Evolutionary conservation across 37 sponge, comb jelly and placozoan genomes (phyloP).

Genomic region (Spongia lamella): DNA sequence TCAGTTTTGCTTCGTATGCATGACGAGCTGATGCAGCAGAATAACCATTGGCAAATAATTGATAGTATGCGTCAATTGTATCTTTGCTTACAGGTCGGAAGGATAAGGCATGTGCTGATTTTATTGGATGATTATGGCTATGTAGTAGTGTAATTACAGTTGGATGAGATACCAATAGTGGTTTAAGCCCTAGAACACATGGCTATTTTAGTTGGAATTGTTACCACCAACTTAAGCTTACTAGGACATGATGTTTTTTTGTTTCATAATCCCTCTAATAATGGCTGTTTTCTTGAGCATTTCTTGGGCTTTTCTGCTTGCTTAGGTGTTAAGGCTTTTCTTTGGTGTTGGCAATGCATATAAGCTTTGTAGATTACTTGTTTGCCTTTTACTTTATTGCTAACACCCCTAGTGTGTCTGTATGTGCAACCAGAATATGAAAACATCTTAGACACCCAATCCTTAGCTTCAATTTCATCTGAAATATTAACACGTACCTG

Average conservation of each 20-base stretch:
- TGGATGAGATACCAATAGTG: too few species aligned
- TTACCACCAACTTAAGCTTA: too few species aligned
- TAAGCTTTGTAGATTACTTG: slow-evolving; percentile 13
- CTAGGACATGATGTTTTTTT: too few species aligned
- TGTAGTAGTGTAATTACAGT: neutral
- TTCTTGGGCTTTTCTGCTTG: too few species aligned
- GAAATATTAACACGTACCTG: slow-evolving; percentile 1
- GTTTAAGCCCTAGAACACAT: too few species aligned
- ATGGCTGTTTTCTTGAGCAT: too few species aligned
- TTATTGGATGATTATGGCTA: slow-evolving; percentile 15
- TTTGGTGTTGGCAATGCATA: slow-evolving; percentile 19
- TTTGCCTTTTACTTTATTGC: neutral
- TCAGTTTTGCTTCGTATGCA: slow-evolving; percentile 8
- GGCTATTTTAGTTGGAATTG: too few species aligned
- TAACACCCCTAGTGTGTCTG: neutral
- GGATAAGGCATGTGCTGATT: slow-evolving; percentile 17
- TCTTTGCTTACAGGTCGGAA: slow-evolving; percentile 15
- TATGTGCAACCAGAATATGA: slow-evolving; percentile 4
- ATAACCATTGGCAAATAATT: slow-evolving; percentile 23
- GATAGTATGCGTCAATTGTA: slow-evolving; percentile 17
- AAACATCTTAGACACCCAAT: slow-evolving; percentile 4
- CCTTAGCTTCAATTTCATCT: neutral
- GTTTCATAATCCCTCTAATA: too few species aligned
- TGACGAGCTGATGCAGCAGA: slow-evolving; percentile 15
- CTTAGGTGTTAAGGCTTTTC: too few species aligned